These are phyloP conservation scores for Rhinolophus sinicus DNA, from an alignment of 2,113 vertebrate species.

Conservation along the genomic window DNA sequence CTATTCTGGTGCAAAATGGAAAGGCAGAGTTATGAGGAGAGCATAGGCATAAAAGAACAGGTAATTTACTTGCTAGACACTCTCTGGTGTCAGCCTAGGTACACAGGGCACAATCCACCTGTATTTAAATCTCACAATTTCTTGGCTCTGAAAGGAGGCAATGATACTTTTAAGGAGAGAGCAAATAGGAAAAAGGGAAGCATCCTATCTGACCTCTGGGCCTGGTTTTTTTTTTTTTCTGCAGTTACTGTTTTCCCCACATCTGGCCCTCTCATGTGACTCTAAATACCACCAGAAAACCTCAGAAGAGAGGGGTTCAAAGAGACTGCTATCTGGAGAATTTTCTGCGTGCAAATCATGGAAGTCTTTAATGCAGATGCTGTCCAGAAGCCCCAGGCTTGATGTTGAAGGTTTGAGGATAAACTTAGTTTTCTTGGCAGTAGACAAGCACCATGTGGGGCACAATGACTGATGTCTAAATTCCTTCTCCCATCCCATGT, in stretches of 20 bases:
- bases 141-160: conserved; percentile 45
- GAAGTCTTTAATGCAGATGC: conserved; percentile 49
- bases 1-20: conserved; percentile 24
- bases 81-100: neutral
- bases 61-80: neutral
- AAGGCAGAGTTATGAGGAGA: neutral
- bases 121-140: conserved; percentile 37
- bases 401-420: conserved; percentile 47
- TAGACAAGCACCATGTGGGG: neutral
- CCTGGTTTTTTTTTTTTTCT: conserved; percentile 12
- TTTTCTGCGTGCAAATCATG: conserved; percentile 18
- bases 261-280: neutral
- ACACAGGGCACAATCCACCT: neutral
- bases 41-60: neutral
- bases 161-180: conserved; percentile 48
- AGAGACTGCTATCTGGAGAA: conserved; percentile 25
- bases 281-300: conserved; percentile 37
- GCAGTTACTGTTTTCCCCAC: neutral
- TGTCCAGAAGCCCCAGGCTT: conserved; percentile 24
- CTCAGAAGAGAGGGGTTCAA: conserved; percentile 45
- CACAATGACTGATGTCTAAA: neutral
- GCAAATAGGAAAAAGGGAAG: conserved; percentile 5
- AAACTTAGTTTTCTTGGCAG: conserved; percentile 31
- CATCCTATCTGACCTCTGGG: conserved; percentile 28
- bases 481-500: neutral